Evolutionary conservation across 1,140 invertebrate species (phyloP).

Genomic region (Bacillus rossius): DNA sequence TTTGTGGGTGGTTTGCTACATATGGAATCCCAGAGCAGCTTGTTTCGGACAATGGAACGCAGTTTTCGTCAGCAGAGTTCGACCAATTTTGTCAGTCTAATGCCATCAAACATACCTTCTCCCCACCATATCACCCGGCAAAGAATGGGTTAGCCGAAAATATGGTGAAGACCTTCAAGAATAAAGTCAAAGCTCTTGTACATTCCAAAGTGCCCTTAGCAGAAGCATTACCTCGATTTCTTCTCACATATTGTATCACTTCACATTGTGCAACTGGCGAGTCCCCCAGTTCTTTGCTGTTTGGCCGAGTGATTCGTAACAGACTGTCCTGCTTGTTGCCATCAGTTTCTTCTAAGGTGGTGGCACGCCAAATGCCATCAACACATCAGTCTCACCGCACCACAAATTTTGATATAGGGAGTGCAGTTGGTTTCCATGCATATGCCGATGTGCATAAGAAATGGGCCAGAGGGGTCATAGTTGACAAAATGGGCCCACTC

Average conservation of each 20-base stretch:
- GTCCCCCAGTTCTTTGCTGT: neutral
- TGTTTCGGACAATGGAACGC: constrained; percentile 24
- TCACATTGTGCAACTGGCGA: neutral
- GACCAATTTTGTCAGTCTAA: constrained; percentile 14
- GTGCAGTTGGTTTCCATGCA: no score
- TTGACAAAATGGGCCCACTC: no score
- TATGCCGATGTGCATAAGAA: no score
- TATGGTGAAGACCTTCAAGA: constrained; percentile 9
- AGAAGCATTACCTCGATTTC: neutral
- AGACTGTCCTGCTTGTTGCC: neutral
- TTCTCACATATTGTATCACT: neutral
- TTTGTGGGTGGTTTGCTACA: constrained; percentile 22
- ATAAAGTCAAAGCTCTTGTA: neutral
- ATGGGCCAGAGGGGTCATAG: no score
- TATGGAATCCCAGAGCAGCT: constrained; percentile 21
- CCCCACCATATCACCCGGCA: constrained; percentile 24
- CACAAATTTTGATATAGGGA: no score
- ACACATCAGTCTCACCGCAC: no score
- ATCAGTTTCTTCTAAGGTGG: no score
- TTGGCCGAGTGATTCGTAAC: neutral
- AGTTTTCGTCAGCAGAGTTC: constrained; percentile 18
- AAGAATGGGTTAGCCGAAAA: constrained; percentile 26
- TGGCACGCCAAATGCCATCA: no score
- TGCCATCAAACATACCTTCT: constrained; percentile 11
- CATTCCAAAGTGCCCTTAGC: neutral